Conservation (phyloP, 2,113 vertebrate species). For the Okapia johnstoni region DNA sequence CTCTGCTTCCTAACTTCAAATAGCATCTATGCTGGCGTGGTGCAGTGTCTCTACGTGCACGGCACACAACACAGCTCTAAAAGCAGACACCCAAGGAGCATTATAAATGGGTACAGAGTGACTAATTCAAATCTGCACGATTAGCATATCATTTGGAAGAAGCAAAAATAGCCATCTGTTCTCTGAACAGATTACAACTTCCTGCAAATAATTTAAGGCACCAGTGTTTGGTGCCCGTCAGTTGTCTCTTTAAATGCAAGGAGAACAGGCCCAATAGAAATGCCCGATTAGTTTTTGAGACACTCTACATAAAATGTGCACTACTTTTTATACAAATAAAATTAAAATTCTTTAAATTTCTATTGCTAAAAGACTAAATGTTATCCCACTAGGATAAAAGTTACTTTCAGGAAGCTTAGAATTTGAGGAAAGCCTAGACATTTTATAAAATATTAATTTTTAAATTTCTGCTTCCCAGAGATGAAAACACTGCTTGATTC, state of each 20-base stretch:
- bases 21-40: neutral
- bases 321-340: neutral
- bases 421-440: neutral
- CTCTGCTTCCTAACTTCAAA: neutral
- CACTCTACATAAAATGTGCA: neutral
- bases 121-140: neutral
- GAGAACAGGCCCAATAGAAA: neutral
- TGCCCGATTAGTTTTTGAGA: neutral
- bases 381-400: neutral
- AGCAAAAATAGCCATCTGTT: neutral
- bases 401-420: neutral
- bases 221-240: neutral
- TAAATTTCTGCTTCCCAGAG: neutral
- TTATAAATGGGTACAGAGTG: neutral
- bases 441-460: neutral
- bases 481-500: neutral
- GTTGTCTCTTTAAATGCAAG: neutral
- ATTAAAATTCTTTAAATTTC: neutral
- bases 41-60: neutral
- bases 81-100: neutral
- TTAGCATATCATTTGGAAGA: neutral
- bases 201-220: neutral
- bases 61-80: neutral
- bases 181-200: neutral
- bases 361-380: neutral